Percentiles rank a stretch among this genome's conserved stretches.
phyloP scores from a whole-genome alignment of 2,888 invertebrate species.

The Aphodius sticticus region DNA sequence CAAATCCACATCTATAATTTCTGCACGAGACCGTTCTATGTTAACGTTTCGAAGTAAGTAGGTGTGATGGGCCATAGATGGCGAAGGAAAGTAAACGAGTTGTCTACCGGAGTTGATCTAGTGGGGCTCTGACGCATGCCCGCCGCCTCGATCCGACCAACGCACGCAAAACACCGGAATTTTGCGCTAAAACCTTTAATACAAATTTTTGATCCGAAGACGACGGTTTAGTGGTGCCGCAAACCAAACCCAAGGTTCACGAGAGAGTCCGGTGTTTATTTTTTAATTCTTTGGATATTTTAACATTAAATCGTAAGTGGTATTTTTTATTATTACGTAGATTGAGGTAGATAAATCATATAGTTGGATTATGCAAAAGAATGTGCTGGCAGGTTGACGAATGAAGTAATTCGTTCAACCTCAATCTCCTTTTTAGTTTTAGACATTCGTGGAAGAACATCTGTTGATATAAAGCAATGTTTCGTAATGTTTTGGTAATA shows the following conservation, averaged over 20 bases:
- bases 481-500: neutral
- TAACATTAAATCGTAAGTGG: neutral
- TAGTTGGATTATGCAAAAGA: neutral
- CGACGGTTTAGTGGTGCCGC: neutral
- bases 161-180: neutral
- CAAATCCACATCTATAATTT: neutral
- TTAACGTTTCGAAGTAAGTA: neutral
- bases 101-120: neutral
- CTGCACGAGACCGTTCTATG: neutral
- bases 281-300: neutral
- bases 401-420: neutral
- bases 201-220: neutral
- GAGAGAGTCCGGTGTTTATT: neutral
- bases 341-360: neutral
- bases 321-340: neutral
- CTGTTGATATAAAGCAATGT: neutral
- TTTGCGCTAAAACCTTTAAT: neutral
- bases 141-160: neutral
- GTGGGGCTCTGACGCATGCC: neutral
- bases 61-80: neutral
- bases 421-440: neutral
- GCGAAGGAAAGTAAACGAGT: slow-evolving; percentile 4
- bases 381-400: neutral
- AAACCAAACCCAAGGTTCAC: neutral
- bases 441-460: neutral